These are phyloP conservation scores for Dryococelus australis DNA, from an alignment of 2,888 invertebrate genomes.

Conservation along the genomic window DNA sequence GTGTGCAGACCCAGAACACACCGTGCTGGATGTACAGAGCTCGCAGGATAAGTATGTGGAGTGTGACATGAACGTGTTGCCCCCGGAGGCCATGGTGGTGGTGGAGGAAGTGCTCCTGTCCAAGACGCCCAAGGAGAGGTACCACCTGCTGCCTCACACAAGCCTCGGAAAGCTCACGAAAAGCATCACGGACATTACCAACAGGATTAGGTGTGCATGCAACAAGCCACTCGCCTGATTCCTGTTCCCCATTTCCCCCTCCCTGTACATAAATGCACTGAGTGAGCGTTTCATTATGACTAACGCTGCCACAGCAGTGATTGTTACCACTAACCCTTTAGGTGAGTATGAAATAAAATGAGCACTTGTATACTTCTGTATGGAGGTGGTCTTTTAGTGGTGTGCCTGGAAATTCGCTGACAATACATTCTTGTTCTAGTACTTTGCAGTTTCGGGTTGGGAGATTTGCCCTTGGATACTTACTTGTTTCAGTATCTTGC, in stretches of 20 bases:
- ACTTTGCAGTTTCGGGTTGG: neutral
- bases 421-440: neutral
- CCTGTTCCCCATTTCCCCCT: neutral
- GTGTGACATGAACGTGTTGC: constrained; percentile 54
- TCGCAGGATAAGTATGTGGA: constrained; percentile 28
- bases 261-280: neutral
- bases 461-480: too few species aligned
- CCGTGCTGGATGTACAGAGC: neutral
- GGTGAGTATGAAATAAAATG: neutral
- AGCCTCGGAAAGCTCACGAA: constrained; percentile 19
- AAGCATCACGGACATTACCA: neutral
- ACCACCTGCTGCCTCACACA: constrained; percentile 24
- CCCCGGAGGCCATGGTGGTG: constrained; percentile 66
- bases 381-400: neutral
- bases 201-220: constrained; percentile 16
- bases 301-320: neutral
- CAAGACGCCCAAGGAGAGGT: constrained; percentile 48
- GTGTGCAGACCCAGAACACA: neutral
- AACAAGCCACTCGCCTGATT: neutral
- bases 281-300: neutral
- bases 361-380: neutral
- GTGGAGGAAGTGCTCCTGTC: constrained; percentile 68
- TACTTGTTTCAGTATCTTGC: too few species aligned
- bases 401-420: neutral
- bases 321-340: neutral